Base-by-base conservation (phyloP, 2,888 invertebrate species). In the Seira ritae region DNA sequence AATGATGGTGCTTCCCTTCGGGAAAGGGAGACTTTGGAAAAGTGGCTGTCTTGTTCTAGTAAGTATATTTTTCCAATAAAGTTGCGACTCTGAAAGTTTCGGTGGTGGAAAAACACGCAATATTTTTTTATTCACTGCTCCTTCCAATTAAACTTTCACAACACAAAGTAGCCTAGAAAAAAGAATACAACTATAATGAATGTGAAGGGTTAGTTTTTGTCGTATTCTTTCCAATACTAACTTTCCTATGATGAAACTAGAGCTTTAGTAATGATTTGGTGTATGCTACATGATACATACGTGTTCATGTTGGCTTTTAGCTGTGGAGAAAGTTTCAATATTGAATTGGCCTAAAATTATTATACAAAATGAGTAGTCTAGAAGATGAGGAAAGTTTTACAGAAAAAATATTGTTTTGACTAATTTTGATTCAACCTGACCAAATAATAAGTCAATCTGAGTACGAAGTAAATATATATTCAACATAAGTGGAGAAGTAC, bases 111-210 rank as follows among this genome's bases (percentile, higher is more conserved):
- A 74, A 65, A 75, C 70, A 42, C 62, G 75, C 17, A 75, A 75
- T 74, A 68, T 80, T 75, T n/a, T 67, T 50, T 50, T 50, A n/a
- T 50, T 50, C 50, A n/a, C 17, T 50, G 66, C 75, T 70, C 22
- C 70, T 31, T 70, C 66, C 50, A 79, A 72, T 71, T 67, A 80
- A 80, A 50, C 50, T 60, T 80, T 70, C 70, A 65, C 60, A 37
- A 22, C 46, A 79, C 78, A 72, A 77, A 77, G 12, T 50, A n/a
- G 50, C 50, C 3, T 12, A 50, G 3, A 50, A 50, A 50, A 50
- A 50, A 15, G 17, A n/a, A 50, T 50, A 50, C 50, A 50, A 31
- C 2, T 31, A 31, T 8, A 31, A 31, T 31, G 31, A 8, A 31
- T 31, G 31, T 4, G 31, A 31, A 8, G 50, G 12, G 50, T n/a